Conservation (phyloP, 2,888 invertebrate genomes). For the Stenchaetothrips biformis region DNA sequence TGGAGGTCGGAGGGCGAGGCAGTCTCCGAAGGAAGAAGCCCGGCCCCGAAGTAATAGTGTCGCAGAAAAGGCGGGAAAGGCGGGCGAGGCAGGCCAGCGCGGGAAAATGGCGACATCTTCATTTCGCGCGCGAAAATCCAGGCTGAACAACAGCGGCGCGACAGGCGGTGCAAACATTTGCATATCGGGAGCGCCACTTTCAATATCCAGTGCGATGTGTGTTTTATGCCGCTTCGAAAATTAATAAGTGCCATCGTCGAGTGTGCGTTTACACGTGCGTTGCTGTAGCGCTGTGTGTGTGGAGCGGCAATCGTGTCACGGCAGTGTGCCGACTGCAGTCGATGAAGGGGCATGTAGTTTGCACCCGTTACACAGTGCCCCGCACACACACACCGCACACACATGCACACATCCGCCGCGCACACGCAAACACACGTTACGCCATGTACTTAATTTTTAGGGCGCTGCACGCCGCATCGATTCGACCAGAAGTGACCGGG, state of each 20-base stretch:
- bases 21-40: no score
- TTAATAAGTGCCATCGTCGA: background rate
- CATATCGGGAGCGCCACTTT: background rate
- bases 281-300: background rate
- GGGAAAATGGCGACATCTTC: background rate
- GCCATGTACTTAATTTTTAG: conserved; percentile 10
- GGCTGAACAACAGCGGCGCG: background rate
- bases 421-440: no score
- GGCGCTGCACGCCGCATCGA: background rate
- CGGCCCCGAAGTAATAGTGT: background rate
- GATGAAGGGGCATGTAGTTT: background rate
- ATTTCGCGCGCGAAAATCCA: background rate
- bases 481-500: background rate
- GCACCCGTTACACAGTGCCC: no score
- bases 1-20: background rate
- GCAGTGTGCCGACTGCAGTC: background rate
- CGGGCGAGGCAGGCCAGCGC: no score
- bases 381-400: no score
- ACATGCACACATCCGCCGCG: no score
- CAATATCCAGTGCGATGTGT: background rate
- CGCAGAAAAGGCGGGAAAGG: background rate
- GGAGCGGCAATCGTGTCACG: background rate
- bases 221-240: background rate
- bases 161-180: background rate
- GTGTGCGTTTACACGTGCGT: background rate